Conservation (phyloP, 2,888 invertebrate species). For the Mythimna lalbum region DNA sequence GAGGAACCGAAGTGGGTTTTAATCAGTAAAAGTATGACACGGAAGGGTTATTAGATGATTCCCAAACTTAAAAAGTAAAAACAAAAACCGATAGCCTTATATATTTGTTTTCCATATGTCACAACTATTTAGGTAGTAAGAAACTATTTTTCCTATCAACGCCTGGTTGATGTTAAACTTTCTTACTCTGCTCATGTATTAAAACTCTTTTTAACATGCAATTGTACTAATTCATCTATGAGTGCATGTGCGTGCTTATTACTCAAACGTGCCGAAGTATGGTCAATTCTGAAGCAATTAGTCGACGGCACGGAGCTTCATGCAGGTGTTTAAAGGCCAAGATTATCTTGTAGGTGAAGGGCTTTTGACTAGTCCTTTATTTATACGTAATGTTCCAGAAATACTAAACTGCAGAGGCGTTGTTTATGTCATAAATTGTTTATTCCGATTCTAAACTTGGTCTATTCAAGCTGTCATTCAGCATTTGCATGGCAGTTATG, state of each 20-base stretch:
- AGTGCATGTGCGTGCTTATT: constrained; percentile 16
- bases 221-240: not conserved
- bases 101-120: too few relatives aligned
- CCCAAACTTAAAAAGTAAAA: too few relatives aligned
- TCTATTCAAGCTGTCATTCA: not conserved
- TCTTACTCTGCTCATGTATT: too few relatives aligned
- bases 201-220: not conserved
- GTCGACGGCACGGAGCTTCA: constrained; percentile 13
- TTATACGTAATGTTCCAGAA: not conserved
- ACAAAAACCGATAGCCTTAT: too few relatives aligned
- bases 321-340: constrained; percentile 41
- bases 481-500: not conserved
- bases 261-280: constrained; percentile 12
- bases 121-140: too few relatives aligned
- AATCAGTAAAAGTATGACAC: too few relatives aligned
- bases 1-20: too few relatives aligned
- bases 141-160: too few relatives aligned
- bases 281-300: constrained; percentile 40
- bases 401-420: not conserved
- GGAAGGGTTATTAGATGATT: too few relatives aligned
- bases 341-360: constrained; percentile 38
- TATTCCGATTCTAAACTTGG: not conserved
- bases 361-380: constrained; percentile 15
- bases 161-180: too few relatives aligned
- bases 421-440: not conserved